Evolutionary conservation across 2,797 vertebrate species (phyloP).

Genomic region (Lerista edwardsae): DNA sequence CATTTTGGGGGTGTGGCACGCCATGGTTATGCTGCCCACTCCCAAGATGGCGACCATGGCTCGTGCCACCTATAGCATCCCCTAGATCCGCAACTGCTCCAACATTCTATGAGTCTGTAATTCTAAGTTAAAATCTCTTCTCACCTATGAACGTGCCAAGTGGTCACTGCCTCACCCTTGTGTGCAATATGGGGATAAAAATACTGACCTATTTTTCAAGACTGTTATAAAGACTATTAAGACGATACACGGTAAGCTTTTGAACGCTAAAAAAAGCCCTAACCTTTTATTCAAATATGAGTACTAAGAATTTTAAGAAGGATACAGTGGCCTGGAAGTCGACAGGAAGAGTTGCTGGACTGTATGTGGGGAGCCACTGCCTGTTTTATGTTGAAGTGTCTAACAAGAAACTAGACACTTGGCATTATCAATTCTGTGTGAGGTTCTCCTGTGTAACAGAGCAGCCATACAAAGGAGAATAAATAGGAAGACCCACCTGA

Average conservation of each 20-base stretch:
- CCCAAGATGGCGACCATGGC: too few relatives aligned
- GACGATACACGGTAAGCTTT: neutral
- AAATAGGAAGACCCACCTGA: slow-evolving; percentile 30
- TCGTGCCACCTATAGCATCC: too few relatives aligned
- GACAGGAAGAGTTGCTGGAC: neutral
- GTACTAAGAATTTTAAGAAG: slow-evolving; percentile 30
- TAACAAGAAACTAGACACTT: slow-evolving; percentile 19
- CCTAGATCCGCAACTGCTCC: too few relatives aligned
- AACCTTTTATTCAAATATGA: neutral
- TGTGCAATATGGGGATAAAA: neutral
- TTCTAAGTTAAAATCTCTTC: neutral
- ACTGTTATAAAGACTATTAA: neutral
- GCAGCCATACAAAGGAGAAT: slow-evolving; percentile 24
- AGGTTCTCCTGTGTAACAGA: slow-evolving; percentile 36
- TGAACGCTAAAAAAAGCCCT: neutral
- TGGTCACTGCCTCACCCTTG: neutral
- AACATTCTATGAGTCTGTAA: neutral
- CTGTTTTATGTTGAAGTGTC: slow-evolving; percentile 26
- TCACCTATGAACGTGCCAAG: neutral
- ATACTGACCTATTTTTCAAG: neutral
- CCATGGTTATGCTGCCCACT: too few relatives aligned
- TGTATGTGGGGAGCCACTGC: slow-evolving; percentile 3
- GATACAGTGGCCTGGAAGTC: slow-evolving; percentile 6
- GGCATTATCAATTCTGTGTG: slow-evolving; percentile 19
- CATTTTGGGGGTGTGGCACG: too few relatives aligned